These are phyloP conservation scores for Rhagoletis zephyria DNA, from an alignment of 1,140 invertebrate genomes.

Conservation along the genomic window DNA sequence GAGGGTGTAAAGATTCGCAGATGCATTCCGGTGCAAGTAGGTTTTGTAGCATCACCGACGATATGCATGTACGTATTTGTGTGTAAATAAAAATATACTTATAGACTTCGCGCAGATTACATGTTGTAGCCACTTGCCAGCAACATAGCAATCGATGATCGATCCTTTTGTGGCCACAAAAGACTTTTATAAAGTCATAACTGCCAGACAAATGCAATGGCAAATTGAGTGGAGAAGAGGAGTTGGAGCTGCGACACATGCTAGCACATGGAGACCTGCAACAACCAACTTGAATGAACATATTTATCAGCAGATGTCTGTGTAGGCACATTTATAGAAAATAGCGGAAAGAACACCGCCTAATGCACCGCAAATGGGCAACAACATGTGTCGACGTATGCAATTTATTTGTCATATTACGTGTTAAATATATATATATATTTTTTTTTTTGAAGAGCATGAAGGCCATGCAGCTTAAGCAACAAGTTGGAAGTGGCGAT, in stretches of 20 bases:
- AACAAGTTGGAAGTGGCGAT: neutral
- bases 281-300: no score
- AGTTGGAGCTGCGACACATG: no score
- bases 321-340: no score
- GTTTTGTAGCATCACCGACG: no score
- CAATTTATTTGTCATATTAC: conserved; percentile 58
- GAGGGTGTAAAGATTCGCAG: no score
- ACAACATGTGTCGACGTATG: conserved; percentile 48
- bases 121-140: conserved; percentile 57
- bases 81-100: neutral
- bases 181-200: conserved; percentile 45
- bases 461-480: conserved; percentile 30
- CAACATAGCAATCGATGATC: neutral
- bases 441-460: neutral
- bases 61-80: neutral
- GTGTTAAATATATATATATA: conserved; percentile 54
- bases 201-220: neutral
- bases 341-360: neutral
- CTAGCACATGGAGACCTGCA: no score
- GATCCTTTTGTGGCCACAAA: conserved; percentile 29
- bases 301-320: no score
- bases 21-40: no score
- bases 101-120: conserved; percentile 59
- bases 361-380: conserved; percentile 4
- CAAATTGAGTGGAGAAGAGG: neutral